Percentiles rank a stretch among this genome's conserved stretches.
These are phyloP conservation scores for Capreolus pygargus DNA, from an alignment of 2,113 vertebrate genomes.

Conservation along the genomic window DNA sequence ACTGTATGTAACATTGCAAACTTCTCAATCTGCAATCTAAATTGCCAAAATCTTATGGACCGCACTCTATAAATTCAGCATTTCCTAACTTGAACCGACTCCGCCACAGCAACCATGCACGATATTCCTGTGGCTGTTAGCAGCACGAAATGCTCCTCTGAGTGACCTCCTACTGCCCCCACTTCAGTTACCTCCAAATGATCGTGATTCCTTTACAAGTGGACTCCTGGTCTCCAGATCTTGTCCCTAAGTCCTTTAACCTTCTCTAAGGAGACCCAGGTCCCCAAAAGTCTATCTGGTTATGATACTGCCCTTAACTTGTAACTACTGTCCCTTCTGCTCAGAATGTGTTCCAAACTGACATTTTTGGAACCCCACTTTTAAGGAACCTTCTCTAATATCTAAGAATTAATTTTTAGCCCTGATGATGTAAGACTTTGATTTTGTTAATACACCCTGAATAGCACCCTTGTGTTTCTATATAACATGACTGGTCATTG, in stretches of 20 bases:
- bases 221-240: not conserved
- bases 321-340: not conserved
- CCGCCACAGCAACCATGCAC: fast-evolving
- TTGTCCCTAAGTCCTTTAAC: not conserved
- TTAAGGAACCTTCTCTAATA: not conserved
- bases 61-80: fast-evolving
- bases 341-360: not conserved
- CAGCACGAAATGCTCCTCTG: no score
- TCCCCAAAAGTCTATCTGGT: not conserved
- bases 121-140: not conserved
- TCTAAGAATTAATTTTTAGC: not conserved
- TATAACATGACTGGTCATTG: not conserved
- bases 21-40: not conserved
- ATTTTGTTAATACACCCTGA: not conserved
- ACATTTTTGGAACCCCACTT: not conserved
- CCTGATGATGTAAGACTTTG: not conserved
- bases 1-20: not conserved
- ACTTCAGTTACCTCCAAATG: not conserved
- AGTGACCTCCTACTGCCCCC: not conserved
- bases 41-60: not conserved
- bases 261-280: not conserved
- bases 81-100: not conserved
- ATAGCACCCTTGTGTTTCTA: not conserved
- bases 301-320: not conserved
- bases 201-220: not conserved